Conservation (phyloP, 1,140 invertebrate species). For the Dreissena rostriformis region DNA sequence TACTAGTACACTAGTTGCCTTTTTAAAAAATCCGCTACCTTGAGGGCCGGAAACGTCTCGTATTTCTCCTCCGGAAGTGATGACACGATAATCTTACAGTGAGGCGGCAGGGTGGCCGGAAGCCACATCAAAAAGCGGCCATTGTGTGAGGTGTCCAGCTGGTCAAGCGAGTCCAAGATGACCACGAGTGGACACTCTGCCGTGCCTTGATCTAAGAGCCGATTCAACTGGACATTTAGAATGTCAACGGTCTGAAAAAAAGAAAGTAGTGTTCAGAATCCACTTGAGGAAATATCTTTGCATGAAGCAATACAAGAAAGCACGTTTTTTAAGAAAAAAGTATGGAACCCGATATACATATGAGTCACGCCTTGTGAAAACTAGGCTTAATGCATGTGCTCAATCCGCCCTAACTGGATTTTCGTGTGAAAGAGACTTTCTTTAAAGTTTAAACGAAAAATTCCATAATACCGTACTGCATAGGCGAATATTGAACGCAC, state of each 20-base stretch:
- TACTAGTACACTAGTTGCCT: not conserved
- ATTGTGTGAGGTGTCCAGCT: conserved; percentile 63
- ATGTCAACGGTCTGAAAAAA: not conserved
- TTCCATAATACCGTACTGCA: too few species aligned
- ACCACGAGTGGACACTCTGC: conserved; percentile 60
- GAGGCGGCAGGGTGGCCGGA: conserved; percentile 46
- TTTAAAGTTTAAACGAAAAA: too few species aligned
- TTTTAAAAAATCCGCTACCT: conserved; percentile 52
- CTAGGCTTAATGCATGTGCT: too few species aligned
- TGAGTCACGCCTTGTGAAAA: too few species aligned
- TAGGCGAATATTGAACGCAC: too few species aligned
- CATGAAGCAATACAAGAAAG: too few species aligned
- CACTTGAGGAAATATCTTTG: not conserved
- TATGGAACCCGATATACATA: too few species aligned
- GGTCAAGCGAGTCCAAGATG: conserved; percentile 74
- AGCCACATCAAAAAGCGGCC: conserved; percentile 70
- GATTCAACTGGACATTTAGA: conserved; percentile 8
- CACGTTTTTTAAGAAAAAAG: too few species aligned
- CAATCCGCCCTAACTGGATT: too few species aligned
- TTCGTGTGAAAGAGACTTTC: too few species aligned
- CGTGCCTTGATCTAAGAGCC: not conserved
- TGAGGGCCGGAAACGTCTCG: conserved; percentile 67
- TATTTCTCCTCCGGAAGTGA: conserved; percentile 72
- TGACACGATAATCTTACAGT: conserved; percentile 87
- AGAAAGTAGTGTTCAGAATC: not conserved